Evolutionary conservation across 2,797 vertebrate genomes (phyloP).

Genomic region (Sebastes miniatus): DNA sequence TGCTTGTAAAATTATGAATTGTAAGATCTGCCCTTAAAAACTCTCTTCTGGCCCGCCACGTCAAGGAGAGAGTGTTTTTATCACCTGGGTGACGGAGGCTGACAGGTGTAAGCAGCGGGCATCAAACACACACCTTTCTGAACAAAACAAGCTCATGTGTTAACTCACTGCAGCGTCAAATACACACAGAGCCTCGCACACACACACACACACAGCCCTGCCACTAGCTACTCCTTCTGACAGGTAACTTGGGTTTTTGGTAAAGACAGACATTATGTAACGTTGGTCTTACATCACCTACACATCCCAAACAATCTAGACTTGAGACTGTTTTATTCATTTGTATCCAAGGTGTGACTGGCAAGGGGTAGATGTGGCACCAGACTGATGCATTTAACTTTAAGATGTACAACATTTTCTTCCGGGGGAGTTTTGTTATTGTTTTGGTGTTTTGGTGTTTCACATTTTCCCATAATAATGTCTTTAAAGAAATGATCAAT

Average conservation of each 20-base stretch:
- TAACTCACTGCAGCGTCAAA: slow-evolving; percentile 12
- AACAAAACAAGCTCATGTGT: slow-evolving; percentile 23
- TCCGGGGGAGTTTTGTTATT: too few species aligned
- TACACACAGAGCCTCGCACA: slow-evolving; percentile 10
- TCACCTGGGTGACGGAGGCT: background rate
- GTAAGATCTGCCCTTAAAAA: background rate
- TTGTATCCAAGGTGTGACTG: background rate
- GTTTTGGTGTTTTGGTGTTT: too few species aligned
- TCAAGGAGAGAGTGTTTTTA: background rate
- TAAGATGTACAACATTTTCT: too few species aligned
- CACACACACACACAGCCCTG: background rate
- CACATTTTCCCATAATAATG: too few species aligned
- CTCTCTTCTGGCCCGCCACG: background rate
- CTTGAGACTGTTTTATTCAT: background rate
- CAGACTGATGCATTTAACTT: too few species aligned
- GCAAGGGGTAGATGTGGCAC: background rate
- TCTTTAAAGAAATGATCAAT: too few species aligned
- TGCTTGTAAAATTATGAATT: background rate
- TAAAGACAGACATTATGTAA: background rate
- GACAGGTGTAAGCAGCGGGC: slow-evolving; percentile 10
- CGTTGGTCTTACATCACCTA: background rate
- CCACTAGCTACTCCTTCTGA: background rate
- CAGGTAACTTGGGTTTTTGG: background rate
- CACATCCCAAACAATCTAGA: background rate
- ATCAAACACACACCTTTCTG: slow-evolving; percentile 6